Evolutionary conservation across 2,113 vertebrate genomes (phyloP).

Genomic region (Sarotherodon lohbergeri): DNA sequence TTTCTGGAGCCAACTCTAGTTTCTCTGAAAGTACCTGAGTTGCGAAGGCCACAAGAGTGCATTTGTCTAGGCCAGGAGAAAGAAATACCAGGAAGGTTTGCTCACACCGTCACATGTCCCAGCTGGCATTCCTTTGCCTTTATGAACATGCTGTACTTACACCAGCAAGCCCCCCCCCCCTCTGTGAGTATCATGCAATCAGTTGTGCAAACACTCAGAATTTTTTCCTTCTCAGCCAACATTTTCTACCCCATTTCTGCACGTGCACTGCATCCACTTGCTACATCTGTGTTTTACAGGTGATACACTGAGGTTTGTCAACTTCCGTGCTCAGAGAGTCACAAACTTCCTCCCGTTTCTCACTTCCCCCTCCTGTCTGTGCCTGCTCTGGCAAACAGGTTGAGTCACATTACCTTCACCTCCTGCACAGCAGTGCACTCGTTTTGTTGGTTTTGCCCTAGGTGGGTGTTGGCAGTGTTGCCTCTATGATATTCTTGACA

Average conservation of each 20-base stretch:
- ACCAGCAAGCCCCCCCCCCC: neutral
- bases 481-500: neutral
- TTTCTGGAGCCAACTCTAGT: neutral
- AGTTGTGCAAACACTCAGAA: neutral
- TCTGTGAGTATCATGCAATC: neutral
- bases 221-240: neutral
- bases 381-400: conserved; percentile 45
- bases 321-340: conserved; percentile 39
- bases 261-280: neutral
- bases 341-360: conserved; percentile 40
- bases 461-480: neutral
- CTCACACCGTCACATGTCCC: conserved; percentile 10
- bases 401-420: conserved; percentile 42
- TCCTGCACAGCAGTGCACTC: neutral
- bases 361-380: conserved; percentile 43
- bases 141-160: neutral
- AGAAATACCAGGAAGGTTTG: conserved; percentile 10
- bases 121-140: conserved; percentile 24
- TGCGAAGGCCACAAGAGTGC: neutral
- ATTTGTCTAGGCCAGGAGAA: conserved; percentile 4
- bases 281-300: conserved; percentile 20
- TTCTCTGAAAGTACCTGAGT: neutral
- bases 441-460: neutral
- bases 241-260: neutral
- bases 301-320: conserved; percentile 43